Percentiles rank a stretch among this genome's conserved stretches.
Conservation (phyloP, 2,888 invertebrate genomes). For the Agrenia bidenticulata region DNA sequence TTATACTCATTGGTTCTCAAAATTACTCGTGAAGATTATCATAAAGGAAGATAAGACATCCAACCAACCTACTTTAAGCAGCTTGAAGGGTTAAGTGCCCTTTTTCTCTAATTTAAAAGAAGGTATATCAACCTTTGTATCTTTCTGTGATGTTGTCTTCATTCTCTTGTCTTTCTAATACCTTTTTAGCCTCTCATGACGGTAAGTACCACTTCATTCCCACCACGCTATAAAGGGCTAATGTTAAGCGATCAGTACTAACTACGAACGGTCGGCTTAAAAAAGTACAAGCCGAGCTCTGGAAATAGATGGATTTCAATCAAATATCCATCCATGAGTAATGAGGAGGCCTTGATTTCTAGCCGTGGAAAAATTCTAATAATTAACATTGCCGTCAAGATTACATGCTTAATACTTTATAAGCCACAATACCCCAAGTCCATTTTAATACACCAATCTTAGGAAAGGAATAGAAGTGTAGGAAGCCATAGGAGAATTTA, state of each 20-base stretch:
- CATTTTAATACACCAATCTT: no score
- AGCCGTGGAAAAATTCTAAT: background rate
- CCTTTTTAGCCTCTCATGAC: constrained; percentile 1
- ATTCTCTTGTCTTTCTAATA: constrained; percentile 14
- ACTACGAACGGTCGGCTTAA: background rate
- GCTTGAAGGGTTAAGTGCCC: constrained; percentile 16
- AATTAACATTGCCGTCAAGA: constrained; percentile 1
- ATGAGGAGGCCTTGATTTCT: constrained; percentile 6
- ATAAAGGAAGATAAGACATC: constrained; percentile 1
- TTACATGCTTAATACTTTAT: no score
- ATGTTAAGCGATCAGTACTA: background rate
- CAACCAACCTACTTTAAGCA: background rate
- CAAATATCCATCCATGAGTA: constrained; percentile 12
- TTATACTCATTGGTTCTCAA: no score
- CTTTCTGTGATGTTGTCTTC: background rate
- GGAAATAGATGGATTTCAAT: constrained; percentile 15
- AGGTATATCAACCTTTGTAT: background rate
- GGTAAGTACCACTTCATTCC: background rate
- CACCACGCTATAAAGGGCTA: background rate
- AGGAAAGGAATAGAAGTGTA: no score
- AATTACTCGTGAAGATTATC: constrained; percentile 2
- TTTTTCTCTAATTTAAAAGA: constrained; percentile 10
- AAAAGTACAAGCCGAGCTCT: background rate
- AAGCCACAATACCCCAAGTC: no score
- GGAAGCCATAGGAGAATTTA: no score